A percentile compares a stretch with the other conserved stretches of the same genome.
Conservation (phyloP, 2,113 vertebrate species). For the Odontophorus gujanensis region DNA sequence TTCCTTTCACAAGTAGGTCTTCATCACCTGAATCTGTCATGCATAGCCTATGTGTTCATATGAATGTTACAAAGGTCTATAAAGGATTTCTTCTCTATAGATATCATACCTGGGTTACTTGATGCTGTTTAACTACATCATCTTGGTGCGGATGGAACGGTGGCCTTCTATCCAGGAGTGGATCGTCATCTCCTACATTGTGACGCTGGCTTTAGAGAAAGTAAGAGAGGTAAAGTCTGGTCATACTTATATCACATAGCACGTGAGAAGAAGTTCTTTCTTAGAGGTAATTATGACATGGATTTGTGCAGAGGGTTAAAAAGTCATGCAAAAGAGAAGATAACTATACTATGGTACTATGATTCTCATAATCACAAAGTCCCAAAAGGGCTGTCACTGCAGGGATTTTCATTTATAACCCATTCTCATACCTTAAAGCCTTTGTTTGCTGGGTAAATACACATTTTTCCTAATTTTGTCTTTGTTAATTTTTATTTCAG, state of each 20-base stretch:
- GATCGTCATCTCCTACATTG: constrained; percentile 94
- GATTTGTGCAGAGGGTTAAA: background rate
- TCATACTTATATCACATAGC: background rate
- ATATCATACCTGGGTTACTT: constrained; percentile 94
- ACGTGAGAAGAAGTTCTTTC: background rate
- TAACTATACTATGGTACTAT: too few species aligned
- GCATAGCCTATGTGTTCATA: background rate
- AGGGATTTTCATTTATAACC: background rate
- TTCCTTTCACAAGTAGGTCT: background rate
- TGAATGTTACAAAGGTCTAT: background rate
- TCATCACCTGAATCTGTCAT: background rate
- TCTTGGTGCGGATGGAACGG: constrained; percentile 95
- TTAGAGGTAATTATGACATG: background rate
- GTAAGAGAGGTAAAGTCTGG: constrained; percentile 88
- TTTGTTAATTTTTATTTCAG: constrained; percentile 70
- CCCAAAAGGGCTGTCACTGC: background rate
- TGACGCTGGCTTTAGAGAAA: constrained; percentile 94
- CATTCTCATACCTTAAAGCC: background rate
- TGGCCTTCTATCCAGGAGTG: constrained; percentile 95
- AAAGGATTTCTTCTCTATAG: constrained; percentile 70
- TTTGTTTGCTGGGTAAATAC: background rate
- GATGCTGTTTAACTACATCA: constrained; percentile 96
- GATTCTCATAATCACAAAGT: background rate
- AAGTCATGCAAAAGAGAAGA: background rate
- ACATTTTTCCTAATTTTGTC: background rate